A percentile compares a stretch with the other conserved stretches of the same genome.
Evolutionary conservation across 2,797 vertebrate genomes (phyloP).

Genomic region (Scolopax bukidnonensis): DNA sequence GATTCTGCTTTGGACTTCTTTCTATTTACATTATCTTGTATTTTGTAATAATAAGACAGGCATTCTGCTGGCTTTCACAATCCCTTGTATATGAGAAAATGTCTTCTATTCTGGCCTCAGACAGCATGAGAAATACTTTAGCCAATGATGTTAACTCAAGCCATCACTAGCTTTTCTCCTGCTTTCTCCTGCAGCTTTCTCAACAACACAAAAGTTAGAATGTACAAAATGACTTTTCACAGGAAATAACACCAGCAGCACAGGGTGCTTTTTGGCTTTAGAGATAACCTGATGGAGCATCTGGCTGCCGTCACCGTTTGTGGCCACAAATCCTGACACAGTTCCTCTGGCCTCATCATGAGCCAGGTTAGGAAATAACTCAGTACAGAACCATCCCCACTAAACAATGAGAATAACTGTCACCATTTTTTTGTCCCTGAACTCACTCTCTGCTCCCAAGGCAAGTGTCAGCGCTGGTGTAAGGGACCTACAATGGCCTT

Average conservation of each 20-base stretch:
- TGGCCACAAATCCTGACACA: accelerated
- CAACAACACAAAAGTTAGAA: not conserved
- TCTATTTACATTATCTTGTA: not conserved
- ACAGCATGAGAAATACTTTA: not conserved
- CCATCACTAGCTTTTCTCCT: not conserved
- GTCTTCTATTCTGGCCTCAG: not conserved
- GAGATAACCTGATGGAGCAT: not conserved
- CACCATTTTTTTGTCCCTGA: not conserved
- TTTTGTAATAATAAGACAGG: not conserved
- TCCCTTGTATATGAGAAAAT: not conserved
- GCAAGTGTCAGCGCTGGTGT: not conserved
- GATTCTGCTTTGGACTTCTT: not conserved
- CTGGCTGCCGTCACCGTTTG: not conserved
- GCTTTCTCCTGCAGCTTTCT: not conserved
- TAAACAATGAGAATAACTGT: not conserved
- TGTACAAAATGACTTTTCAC: not conserved
- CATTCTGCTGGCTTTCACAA: not conserved
- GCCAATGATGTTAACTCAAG: not conserved
- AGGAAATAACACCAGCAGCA: not conserved
- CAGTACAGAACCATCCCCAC: not conserved
- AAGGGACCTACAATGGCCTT: not conserved
- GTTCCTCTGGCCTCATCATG: not conserved
- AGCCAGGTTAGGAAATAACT: not conserved
- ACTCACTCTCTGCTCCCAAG: not conserved
- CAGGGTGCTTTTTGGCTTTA: not conserved